Base-by-base conservation (phyloP, 92 coral and sea anemone genomes). In the Palythoa caribaeorum region DNA sequence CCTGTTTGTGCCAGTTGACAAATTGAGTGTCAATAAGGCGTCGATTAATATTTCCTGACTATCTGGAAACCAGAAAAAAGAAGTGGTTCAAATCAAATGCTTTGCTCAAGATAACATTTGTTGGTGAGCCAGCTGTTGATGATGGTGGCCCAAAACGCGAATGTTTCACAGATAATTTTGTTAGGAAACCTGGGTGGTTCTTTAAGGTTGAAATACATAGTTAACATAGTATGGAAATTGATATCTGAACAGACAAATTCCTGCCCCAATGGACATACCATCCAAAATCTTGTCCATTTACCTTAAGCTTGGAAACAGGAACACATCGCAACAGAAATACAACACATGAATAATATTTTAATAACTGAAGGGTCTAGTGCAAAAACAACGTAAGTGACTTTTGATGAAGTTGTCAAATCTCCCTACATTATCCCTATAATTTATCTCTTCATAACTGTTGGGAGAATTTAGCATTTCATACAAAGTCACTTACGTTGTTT, bases 101-200 rank as follows among this genome's bases (percentile, higher is more conserved):
- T 13, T 17, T 83, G 70, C 87, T 91, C 12, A 91, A 93, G 77
- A 89, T 93, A 10, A 91, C 88, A 14, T 91, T 93, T 87, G 50
- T 86, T 76, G 94, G 91, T 19, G 95, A 92, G 85, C 93, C 95
- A 6, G 91, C 93, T 3, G 76, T 93, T 2, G 96, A 91, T 84
- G 94, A 89, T 85, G 96, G 96, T 57, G 96, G 94, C 70, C 93
- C 96, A 36, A 81, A 52, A 6, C 92, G 94, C 44, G 92, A 94
- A 83, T 94, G 92, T 79, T 90, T 92, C 47, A 76, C 94, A 92
- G 96, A 93, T 94, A 75, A 2, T 71, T 71, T 71, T 36, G 5
- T 71, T 71, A 59, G 66, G 66, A n/a, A 59, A 59, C 66, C 66
- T 59, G 17, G 66, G 17, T 59, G 66, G 15, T 59, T n/a, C 54